These are phyloP conservation scores for Xenopus petersii DNA, from an alignment of 2,797 vertebrate species.

Conservation along the genomic window DNA sequence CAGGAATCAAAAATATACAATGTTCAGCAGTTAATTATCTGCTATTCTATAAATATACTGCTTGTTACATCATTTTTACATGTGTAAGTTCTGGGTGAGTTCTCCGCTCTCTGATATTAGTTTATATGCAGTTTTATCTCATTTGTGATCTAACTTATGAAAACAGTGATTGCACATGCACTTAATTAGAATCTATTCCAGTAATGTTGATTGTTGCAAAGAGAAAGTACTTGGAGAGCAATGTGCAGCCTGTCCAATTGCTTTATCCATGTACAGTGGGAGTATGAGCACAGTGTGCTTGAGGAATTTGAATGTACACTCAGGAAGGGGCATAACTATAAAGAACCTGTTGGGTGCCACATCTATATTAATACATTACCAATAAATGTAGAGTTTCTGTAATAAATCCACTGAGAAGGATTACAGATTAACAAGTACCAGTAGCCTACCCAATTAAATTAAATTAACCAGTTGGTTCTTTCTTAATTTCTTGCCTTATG, in stretches of 20 bases:
- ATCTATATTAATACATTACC: too few relatives aligned
- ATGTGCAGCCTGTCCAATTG: neutral
- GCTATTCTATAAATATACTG: constrained; percentile 1
- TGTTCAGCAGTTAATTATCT: neutral
- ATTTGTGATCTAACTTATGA: constrained; percentile 21
- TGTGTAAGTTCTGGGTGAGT: neutral
- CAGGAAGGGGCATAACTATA: too few relatives aligned
- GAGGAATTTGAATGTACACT: too few relatives aligned
- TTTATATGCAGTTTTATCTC: constrained; percentile 12
- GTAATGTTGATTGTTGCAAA: neutral
- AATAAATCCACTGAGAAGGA: too few relatives aligned
- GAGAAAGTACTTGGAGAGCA: neutral
- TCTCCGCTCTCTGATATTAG: neutral
- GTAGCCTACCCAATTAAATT: too few relatives aligned
- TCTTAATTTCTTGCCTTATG: too few relatives aligned
- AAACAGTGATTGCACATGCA: neutral
- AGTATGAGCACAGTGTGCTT: neutral
- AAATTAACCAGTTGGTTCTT: too few relatives aligned
- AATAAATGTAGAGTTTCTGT: too few relatives aligned
- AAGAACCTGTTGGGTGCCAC: too few relatives aligned
- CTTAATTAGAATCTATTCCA: too few relatives aligned
- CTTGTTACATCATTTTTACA: neutral
- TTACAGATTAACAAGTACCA: too few relatives aligned
- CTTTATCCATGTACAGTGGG: neutral
- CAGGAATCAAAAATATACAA: neutral